A percentile compares a stretch with the other conserved stretches of the same genome.
These are phyloP conservation scores for Acestrorhynchus altus DNA, from an alignment of 2,797 vertebrate species.

Conservation along the genomic window DNA sequence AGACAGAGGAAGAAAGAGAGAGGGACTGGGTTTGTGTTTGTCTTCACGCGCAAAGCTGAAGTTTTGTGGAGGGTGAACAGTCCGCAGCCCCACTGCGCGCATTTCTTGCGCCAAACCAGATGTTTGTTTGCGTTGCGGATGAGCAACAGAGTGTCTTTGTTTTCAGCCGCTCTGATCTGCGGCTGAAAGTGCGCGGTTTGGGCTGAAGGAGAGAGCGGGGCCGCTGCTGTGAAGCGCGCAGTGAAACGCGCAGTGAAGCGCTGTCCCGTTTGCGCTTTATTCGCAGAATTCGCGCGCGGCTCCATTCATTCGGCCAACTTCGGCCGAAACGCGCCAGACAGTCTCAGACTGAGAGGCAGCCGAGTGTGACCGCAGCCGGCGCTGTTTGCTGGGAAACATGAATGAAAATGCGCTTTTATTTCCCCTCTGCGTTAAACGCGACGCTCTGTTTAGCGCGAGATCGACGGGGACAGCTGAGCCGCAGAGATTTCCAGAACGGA, in stretches of 20 bases:
- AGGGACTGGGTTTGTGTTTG: neutral
- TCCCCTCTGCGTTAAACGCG: neutral
- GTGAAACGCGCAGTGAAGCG: too few relatives aligned
- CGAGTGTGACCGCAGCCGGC: conserved; percentile 57
- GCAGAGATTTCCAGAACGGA: conserved; percentile 42
- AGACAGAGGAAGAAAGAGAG: too few relatives aligned
- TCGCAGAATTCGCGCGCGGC: conserved; percentile 43
- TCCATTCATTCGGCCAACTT: conserved; percentile 61
- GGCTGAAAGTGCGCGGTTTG: conserved; percentile 26
- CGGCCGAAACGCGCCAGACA: conserved; percentile 54
- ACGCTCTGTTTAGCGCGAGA: neutral
- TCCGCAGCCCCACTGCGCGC: conserved; percentile 17
- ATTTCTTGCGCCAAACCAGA: neutral
- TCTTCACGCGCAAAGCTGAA: neutral
- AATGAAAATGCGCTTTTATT: neutral
- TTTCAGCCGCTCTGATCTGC: neutral
- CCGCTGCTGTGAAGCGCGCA: too few relatives aligned
- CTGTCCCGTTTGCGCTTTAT: too few relatives aligned
- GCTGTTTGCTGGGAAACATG: neutral
- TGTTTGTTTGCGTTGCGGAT: neutral
- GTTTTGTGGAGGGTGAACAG: conserved; percentile 8
- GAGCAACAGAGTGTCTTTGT: neutral
- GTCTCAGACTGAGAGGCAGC: conserved; percentile 50
- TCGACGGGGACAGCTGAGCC: neutral
- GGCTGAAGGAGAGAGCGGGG: too few relatives aligned